phyloP scores from a whole-genome alignment of 2,888 invertebrate genomes.

The Latrodectus hesperus region DNA sequence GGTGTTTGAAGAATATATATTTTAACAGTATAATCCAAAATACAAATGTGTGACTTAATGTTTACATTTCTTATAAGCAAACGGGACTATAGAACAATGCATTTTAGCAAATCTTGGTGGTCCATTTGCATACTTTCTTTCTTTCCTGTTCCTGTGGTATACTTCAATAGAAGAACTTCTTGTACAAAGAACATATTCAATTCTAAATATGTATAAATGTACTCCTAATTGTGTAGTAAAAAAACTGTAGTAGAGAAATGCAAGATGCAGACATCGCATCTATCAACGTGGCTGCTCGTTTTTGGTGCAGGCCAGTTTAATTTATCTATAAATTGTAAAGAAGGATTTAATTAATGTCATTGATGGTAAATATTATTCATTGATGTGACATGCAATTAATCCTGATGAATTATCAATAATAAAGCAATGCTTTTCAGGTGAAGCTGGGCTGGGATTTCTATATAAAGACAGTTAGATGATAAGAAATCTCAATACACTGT shows the following conservation, averaged over 20 bases:
- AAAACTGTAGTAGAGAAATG: slow-evolving; percentile 12
- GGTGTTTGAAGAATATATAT: too few species aligned
- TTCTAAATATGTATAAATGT: slow-evolving; percentile 48
- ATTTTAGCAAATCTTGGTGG: too few species aligned
- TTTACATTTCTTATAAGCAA: too few species aligned
- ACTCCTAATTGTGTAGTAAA: slow-evolving; percentile 56
- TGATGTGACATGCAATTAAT: slow-evolving; percentile 42
- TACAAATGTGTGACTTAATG: too few species aligned
- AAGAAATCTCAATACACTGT: too few species aligned
- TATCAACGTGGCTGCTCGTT: background rate
- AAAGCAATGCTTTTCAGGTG: too few species aligned
- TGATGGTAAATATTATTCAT: slow-evolving; percentile 43
- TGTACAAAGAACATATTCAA: slow-evolving; percentile 42
- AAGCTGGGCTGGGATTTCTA: too few species aligned
- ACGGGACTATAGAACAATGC: too few species aligned
- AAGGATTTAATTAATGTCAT: slow-evolving; percentile 3
- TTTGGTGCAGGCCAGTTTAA: slow-evolving; percentile 9
- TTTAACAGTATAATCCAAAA: too few species aligned
- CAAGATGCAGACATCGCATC: too few species aligned
- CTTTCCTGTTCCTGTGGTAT: slow-evolving; percentile 11
- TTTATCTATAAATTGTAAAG: slow-evolving; percentile 4
- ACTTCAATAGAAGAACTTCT: slow-evolving; percentile 25
- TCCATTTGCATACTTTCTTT: background rate
- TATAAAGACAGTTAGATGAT: too few species aligned
- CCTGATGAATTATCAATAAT: slow-evolving; percentile 39